phyloP scores from a whole-genome alignment of 2,113 vertebrate genomes.

The Neopipo cinnamomea region DNA sequence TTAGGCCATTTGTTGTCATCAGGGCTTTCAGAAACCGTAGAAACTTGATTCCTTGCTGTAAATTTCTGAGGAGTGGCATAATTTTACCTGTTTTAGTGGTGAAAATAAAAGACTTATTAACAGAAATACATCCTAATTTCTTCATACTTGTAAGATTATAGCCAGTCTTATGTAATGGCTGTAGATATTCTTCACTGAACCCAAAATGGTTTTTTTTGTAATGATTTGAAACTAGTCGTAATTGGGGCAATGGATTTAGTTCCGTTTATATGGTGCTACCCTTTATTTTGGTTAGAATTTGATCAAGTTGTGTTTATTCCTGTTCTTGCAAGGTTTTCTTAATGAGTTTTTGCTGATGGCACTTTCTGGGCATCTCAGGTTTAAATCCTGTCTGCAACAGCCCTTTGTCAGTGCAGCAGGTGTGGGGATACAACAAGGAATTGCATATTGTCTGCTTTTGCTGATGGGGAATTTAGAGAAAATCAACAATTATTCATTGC shows the following conservation, averaged over 20 bases:
- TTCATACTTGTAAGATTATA: neutral
- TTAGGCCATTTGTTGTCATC: neutral
- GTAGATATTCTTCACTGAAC: neutral
- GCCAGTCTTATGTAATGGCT: neutral
- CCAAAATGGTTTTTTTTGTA: neutral
- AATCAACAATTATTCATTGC: neutral
- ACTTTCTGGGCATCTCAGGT: neutral
- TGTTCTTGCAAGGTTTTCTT: neutral
- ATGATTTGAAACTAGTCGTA: neutral
- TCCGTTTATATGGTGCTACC: neutral
- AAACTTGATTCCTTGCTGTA: neutral
- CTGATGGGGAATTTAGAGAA: neutral
- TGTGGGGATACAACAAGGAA: neutral
- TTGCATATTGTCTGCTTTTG: neutral
- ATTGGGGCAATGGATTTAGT: neutral
- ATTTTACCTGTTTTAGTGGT: neutral
- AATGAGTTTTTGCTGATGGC: neutral
- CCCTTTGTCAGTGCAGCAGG: accelerated
- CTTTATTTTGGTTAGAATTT: neutral
- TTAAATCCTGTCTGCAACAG: neutral
- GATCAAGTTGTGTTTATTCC: neutral
- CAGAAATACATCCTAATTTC: neutral
- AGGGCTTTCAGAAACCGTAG: neutral
- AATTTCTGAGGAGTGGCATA: neutral
- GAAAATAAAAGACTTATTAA: neutral